Evolutionary conservation across 2,113 vertebrate genomes (phyloP).

Genomic region (Oenanthe oenanthe): DNA sequence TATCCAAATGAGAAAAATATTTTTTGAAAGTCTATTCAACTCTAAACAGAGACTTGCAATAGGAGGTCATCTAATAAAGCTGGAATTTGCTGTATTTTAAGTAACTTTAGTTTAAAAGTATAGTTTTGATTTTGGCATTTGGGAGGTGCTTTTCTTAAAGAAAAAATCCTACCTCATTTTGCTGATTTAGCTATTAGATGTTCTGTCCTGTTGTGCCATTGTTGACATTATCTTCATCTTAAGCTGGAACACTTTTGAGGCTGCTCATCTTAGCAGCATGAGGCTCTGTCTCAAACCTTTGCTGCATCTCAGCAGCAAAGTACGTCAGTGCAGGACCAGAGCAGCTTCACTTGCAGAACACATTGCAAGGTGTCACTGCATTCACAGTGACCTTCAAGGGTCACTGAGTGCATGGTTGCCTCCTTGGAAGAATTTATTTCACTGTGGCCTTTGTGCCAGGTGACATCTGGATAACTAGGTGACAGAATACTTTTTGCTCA

Average conservation of each 20-base stretch:
- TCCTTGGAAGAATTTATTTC: background rate
- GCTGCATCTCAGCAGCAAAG: background rate
- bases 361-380: background rate
- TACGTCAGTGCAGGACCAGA: fast-evolving
- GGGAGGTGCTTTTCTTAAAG: background rate
- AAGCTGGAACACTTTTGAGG: background rate
- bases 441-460: background rate
- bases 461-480: background rate
- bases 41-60: background rate
- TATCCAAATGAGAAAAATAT: background rate
- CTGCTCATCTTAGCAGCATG: background rate
- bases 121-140: background rate
- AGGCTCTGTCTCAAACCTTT: background rate
- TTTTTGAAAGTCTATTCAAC: background rate
- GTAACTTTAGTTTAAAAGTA: background rate
- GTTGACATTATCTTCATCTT: background rate
- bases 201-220: background rate
- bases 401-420: background rate
- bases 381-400: background rate
- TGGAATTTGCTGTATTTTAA: background rate
- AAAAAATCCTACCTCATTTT: background rate
- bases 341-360: background rate
- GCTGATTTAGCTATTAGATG: fast-evolving
- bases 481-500: background rate
- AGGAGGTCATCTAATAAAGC: background rate